Evolutionary conservation across 2,113 vertebrate genomes (phyloP).

Genomic region (Podarcis muralis): DNA sequence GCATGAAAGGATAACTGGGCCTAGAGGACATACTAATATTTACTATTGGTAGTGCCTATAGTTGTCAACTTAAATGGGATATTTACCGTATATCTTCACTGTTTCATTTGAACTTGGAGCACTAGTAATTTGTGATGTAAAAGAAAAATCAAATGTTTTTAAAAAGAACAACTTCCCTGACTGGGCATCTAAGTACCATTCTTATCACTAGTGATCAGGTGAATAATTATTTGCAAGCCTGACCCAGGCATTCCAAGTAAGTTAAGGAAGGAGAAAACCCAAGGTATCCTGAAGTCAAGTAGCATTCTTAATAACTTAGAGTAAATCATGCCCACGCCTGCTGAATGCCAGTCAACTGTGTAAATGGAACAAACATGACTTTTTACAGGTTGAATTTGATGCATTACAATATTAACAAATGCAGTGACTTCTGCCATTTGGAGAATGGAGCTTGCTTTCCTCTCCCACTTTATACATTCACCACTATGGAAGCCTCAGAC

Average conservation of each 20-base stretch:
- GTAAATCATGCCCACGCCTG: slow-evolving; percentile 33
- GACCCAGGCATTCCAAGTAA: background rate
- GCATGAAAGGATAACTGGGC: background rate
- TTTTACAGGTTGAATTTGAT: slow-evolving; percentile 10
- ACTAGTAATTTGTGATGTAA: background rate
- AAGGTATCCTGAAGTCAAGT: slow-evolving; percentile 9
- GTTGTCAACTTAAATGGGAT: background rate
- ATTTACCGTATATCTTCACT: background rate
- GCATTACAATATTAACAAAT: slow-evolving; percentile 8
- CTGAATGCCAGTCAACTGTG: slow-evolving; percentile 26
- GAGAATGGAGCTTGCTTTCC: background rate
- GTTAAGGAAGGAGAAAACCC: background rate
- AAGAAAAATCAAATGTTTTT: background rate
- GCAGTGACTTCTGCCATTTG: background rate
- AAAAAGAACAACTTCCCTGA: background rate
- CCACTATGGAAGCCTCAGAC: slow-evolving; percentile 46
- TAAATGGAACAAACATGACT: slow-evolving; percentile 38
- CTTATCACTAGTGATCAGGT: background rate
- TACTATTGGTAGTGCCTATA: background rate
- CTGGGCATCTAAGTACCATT: background rate
- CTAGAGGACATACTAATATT: background rate
- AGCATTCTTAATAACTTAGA: slow-evolving; percentile 38
- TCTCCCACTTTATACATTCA: slow-evolving; percentile 19
- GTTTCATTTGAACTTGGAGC: background rate
- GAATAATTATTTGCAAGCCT: background rate